phyloP scores from a whole-genome alignment of 2,113 vertebrate species.

The Scalopus aquaticus region DNA sequence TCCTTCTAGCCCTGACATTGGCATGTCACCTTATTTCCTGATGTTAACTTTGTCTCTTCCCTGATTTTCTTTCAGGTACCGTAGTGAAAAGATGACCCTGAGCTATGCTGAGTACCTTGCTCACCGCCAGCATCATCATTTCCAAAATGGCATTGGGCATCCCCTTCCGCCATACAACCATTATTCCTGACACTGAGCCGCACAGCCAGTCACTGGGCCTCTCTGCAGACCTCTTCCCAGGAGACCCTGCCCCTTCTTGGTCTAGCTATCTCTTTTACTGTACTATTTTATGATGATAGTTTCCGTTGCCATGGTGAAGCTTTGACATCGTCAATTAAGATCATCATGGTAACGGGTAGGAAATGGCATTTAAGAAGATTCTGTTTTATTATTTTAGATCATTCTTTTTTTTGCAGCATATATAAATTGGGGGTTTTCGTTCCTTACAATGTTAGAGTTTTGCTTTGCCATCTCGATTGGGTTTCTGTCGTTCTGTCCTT shows the following conservation, averaged over 20 bases:
- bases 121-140: conserved; percentile 99
- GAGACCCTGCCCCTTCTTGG: conserved; percentile 98
- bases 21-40: not conserved
- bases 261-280: conserved; percentile 99
- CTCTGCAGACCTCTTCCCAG: conserved; percentile 99
- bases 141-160: conserved; percentile 99
- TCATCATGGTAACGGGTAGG: conserved; percentile 96
- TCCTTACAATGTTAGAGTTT: conserved; percentile 74
- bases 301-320: conserved; percentile 95
- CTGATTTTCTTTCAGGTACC: conserved; percentile 90
- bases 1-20: not conserved
- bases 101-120: conserved; percentile 99
- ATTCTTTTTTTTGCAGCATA: conserved; percentile 93
- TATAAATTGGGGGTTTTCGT: conserved; percentile 83
- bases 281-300: conserved; percentile 99
- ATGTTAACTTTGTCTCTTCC: conserved; percentile 53
- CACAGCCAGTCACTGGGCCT: conserved; percentile 99
- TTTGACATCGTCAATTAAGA: conserved; percentile 80
- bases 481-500: conserved; percentile 84
- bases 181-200: conserved; percentile 99
- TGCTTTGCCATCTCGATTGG: conserved; percentile 89
- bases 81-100: conserved; percentile 99
- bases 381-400: conserved; percentile 89
- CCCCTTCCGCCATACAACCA: conserved; percentile 99
- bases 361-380: conserved; percentile 88